Evolutionary conservation across 2,888 invertebrate genomes (phyloP).

Genomic region (Flexamia atlantica): DNA sequence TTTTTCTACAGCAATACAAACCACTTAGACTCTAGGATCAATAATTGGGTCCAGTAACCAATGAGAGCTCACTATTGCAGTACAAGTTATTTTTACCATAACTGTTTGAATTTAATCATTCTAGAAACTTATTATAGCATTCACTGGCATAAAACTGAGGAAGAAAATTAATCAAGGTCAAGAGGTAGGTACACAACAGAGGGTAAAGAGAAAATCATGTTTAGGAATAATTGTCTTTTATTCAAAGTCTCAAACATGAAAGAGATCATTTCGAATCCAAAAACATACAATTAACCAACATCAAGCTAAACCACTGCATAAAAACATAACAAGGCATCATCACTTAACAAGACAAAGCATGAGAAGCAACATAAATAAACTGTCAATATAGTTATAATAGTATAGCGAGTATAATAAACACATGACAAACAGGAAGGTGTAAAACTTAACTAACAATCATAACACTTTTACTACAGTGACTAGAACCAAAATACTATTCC

Average conservation of each 20-base stretch:
- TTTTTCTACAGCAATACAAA: too few species aligned
- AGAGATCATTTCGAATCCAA: constrained; percentile 48
- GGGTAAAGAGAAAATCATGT: background rate
- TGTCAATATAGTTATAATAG: constrained; percentile 36
- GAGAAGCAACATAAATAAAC: constrained; percentile 47
- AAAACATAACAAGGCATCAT: constrained; percentile 47
- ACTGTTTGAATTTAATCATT: too few species aligned
- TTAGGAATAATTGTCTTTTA: constrained; percentile 56
- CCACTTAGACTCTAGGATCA: too few species aligned
- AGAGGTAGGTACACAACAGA: background rate
- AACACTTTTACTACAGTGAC: background rate
- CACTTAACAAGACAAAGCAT: constrained; percentile 47
- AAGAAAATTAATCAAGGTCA: too few species aligned
- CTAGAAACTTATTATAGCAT: too few species aligned
- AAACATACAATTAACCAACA: constrained; percentile 57
- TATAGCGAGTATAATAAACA: constrained; percentile 35
- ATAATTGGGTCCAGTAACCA: too few species aligned
- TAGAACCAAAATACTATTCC: constrained; percentile 19
- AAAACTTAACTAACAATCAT: constrained; percentile 26
- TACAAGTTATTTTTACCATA: too few species aligned
- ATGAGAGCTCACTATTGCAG: too few species aligned
- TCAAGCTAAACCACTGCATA: constrained; percentile 50
- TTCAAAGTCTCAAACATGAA: constrained; percentile 49
- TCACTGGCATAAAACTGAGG: too few species aligned
- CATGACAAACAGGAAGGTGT: constrained; percentile 12